A percentile compares a stretch with the other conserved stretches of the same genome.
Evolutionary conservation across 2,888 invertebrate species (phyloP).

Genomic region (Sarcophaga subvicina): DNA sequence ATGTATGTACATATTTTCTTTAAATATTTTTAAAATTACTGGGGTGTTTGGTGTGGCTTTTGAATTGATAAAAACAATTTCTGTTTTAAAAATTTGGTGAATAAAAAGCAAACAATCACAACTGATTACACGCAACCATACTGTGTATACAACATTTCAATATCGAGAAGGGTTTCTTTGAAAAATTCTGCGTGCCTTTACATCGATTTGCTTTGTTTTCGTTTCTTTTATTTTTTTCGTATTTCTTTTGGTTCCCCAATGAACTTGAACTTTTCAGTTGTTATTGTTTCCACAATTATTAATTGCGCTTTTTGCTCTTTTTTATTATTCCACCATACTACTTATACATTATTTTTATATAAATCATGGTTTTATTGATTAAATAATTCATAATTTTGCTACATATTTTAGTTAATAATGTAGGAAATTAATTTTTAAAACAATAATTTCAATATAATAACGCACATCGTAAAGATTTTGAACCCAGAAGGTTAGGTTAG

Average conservation of each 20-base stretch:
- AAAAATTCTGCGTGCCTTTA: not conserved
- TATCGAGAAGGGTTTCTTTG: not conserved
- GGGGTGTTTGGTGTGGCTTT: not conserved
- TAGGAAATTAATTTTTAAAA: not conserved
- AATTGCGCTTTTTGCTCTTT: too few relatives aligned
- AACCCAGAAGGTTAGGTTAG: too few relatives aligned
- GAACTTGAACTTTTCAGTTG: not conserved
- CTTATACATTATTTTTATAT: not conserved
- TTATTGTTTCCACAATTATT: too few relatives aligned
- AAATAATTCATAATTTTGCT: not conserved
- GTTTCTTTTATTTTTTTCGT: not conserved
- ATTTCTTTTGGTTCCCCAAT: not conserved
- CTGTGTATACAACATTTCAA: too few relatives aligned
- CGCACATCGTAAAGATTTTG: too few relatives aligned
- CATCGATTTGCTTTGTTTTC: not conserved
- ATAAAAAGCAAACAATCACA: too few relatives aligned
- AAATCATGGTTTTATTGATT: not conserved
- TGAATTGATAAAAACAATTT: constrained; percentile 13
- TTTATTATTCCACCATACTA: not conserved
- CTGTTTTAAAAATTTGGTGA: too few relatives aligned
- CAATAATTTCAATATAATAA: not conserved
- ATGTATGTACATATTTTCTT: too few relatives aligned
- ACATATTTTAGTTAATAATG: not conserved
- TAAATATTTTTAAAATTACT: too few relatives aligned
- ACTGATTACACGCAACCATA: too few relatives aligned